Evolutionary conservation across 2,113 vertebrate genomes (phyloP), one percentile per base, ranked within the genome.

Genomic region (Dipodomys ordii): DNA sequence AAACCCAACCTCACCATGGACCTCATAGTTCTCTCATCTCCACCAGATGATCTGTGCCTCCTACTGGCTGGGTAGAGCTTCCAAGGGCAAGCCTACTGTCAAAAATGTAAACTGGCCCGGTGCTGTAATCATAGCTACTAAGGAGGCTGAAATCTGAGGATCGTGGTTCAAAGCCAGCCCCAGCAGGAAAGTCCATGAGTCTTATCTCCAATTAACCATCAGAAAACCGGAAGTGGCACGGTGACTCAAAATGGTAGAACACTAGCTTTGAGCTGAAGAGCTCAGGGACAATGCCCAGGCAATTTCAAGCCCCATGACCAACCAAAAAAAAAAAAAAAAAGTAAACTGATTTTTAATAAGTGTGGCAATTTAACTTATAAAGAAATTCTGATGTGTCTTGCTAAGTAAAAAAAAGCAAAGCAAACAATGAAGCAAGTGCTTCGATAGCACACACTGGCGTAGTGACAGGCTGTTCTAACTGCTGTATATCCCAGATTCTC

Each of bases 41-140:
- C 3, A 7, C 25, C 8, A 3, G 7, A 4, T 0, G 27, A 18
- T 6, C 28, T 4, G 0, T 25, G 20, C 72, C 67, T 23, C 83
- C 76, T 49, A 77, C 11, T 77, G 88, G 65, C 18, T 49, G 22
- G 64, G 20, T 7, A 46, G 57, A 30, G 27, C 27, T 72, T n/a
- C 57, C 73, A 30, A 39, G 23, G 19, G 25, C 11, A 84, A 20
- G 32, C 20, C 35, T 3, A 71, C 18, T 18, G 19, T 23, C 76
- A 78, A 68, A 83, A 76, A 74, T 1, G 44, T 1, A 71, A 39
- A 39, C 39, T 39, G 39, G 39, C 39, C 39, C 6, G 39, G 39
- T 39, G 39, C 39, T 39, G 39, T 39, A 39, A 39, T 39, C 39
- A 39, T 39, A 39, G 39, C 39, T 39, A 39, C 39, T 39, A 39